Base-by-base conservation (phyloP, 2,113 vertebrate genomes). In the Osmerus eperlanus region DNA sequence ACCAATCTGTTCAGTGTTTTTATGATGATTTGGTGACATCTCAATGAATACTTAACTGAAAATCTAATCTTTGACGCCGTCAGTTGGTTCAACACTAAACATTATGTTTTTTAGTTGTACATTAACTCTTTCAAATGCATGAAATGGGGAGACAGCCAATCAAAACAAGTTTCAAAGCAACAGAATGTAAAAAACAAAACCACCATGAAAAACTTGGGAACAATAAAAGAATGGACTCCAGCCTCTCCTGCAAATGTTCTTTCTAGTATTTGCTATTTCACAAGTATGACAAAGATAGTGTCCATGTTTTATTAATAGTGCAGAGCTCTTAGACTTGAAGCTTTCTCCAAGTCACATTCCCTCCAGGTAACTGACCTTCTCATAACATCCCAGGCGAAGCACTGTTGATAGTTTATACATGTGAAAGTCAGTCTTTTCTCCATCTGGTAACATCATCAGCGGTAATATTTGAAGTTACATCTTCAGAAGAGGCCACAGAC, bases 321-420 rank as follows among this genome's bases (percentile, higher is more conserved):
- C 14, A 11, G 15, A 11, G 18, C 67, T 68, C 32, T 56, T 25
- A 29, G 19, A 47, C 41, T 47, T 47, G 41, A 47, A 47, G 41
- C 41, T 18, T n/a, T 41, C 29, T 29, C 23, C 13, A n/a, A 19
- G 53, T 29, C 52, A n/a, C 7, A 68, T 68, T 29, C 18, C n/a
- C 52, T 56, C 28, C 67, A 68, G 53, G 52, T 68, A 23, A 68
- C 15, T 68, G 28, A 36, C 23, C 67, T 68, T 28, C 41, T 19
- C 36, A 11, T 47, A 11, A 65, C 47, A 47, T 65, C 64, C n/a
- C 15, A 65, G 12, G 64, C n/a, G 3, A 29, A 18, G 29, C 15
- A 1, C 63, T 36, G 21, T 19, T 25, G 65, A 53, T 14, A 55
- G n/a, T 59, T 28, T 15, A 14, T 18, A 25, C 28, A 65, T 65